These are phyloP conservation scores for Apomyelois bistriatella DNA, from an alignment of 2,888 invertebrate species.

Conservation along the genomic window DNA sequence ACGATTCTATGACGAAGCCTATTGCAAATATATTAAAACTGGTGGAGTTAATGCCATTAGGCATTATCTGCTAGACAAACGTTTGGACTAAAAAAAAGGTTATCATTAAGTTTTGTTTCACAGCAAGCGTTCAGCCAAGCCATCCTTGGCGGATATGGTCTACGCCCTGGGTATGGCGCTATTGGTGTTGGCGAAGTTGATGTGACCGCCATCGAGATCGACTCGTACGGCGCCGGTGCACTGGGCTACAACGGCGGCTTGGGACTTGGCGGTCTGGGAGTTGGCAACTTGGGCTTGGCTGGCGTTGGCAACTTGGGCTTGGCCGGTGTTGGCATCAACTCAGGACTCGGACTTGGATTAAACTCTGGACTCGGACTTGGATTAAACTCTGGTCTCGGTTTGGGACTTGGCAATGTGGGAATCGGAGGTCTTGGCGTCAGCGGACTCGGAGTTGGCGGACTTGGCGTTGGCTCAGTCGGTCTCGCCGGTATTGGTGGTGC, in stretches of 20 bases:
- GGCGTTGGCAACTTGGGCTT: background rate
- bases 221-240: background rate
- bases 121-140: slow-evolving; percentile 23
- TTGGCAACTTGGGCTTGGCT: background rate
- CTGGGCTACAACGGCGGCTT: background rate
- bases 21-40: too few species aligned
- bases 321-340: background rate
- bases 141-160: background rate
- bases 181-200: background rate
- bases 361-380: background rate
- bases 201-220: background rate
- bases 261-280: background rate
- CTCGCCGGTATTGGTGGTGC: background rate
- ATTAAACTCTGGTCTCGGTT: slow-evolving; percentile 1
- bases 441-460: background rate
- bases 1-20: too few species aligned
- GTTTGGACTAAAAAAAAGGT: too few species aligned
- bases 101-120: slow-evolving; percentile 18
- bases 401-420: background rate
- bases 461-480: background rate
- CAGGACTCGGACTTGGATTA: background rate
- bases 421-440: background rate
- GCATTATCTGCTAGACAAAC: too few species aligned
- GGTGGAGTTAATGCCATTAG: too few species aligned
- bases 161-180: background rate